phyloP scores from a whole-genome alignment of 2,113 vertebrate genomes.

The Ovis canadensis region DNA sequence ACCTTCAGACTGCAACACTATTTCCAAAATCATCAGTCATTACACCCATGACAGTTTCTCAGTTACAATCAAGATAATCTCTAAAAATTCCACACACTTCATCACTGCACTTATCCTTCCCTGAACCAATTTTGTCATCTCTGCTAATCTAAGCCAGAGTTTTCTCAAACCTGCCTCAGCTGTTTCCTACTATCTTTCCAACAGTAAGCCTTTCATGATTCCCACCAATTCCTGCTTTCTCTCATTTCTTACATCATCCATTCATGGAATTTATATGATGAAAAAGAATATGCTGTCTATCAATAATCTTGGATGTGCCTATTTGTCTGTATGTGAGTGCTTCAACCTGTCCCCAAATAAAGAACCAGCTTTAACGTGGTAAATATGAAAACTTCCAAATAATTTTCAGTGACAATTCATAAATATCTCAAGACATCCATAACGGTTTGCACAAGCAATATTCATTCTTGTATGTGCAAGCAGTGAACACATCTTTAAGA shows the following conservation, averaged over 20 bases:
- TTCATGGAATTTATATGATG: not conserved
- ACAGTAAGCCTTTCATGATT: not conserved
- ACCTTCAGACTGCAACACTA: not conserved
- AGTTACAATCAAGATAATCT: not conserved
- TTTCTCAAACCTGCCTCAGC: not conserved
- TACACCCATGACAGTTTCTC: not conserved
- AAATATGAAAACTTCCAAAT: not conserved
- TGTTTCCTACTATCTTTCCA: not conserved
- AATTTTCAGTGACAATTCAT: not conserved
- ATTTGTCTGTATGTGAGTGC: not conserved
- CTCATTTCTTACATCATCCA: not conserved
- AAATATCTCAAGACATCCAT: not conserved
- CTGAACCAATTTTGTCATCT: not conserved
- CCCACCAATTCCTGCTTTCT: not conserved
- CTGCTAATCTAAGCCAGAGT: not conserved
- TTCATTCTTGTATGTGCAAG: not conserved
- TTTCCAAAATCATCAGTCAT: not conserved
- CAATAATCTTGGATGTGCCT: not conserved
- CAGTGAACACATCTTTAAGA: not conserved
- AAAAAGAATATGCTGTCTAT: not conserved
- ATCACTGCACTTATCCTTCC: not conserved
- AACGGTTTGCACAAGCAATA: not conserved
- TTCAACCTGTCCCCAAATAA: not conserved
- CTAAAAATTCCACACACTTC: not conserved
- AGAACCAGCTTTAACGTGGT: not conserved